Conservation (phyloP, 2,888 invertebrate genomes). For the Pollenia griseotomentosa region DNA sequence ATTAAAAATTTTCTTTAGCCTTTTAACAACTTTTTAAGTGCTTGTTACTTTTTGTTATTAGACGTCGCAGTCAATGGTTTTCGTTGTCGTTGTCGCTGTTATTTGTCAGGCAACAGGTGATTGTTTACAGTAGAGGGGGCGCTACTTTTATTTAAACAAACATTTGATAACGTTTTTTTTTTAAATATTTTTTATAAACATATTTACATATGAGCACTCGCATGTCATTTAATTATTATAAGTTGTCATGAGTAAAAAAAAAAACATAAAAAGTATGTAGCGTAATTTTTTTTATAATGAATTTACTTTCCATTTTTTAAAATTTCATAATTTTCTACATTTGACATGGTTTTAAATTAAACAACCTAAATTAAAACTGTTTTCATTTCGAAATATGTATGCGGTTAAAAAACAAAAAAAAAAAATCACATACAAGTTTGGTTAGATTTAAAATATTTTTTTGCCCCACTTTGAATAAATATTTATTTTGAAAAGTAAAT, state of each 20-base stretch:
- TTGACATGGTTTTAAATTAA: constrained; percentile 48
- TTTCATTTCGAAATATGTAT: constrained; percentile 29
- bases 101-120: constrained; percentile 48
- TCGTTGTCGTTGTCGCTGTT: constrained; percentile 29
- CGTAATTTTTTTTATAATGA: constrained; percentile 30
- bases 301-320: constrained; percentile 53
- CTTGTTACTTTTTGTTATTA: constrained; percentile 44
- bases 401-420: neutral
- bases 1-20: constrained; percentile 66
- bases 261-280: neutral
- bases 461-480: constrained; percentile 20
- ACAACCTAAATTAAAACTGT: neutral
- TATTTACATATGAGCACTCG: neutral
- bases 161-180: neutral
- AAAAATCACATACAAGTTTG: neutral
- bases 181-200: constrained; percentile 9
- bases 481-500: neutral
- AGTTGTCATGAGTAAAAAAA: constrained; percentile 33
- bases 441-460: neutral
- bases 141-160: constrained; percentile 32
- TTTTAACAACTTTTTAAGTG: constrained; percentile 64
- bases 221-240: constrained; percentile 35
- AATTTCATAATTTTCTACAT: constrained; percentile 62
- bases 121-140: constrained; percentile 38
- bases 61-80: neutral